Evolutionary conservation across 2,797 vertebrate genomes (phyloP).

Genomic region (Pteronotus mesoamericanus): DNA sequence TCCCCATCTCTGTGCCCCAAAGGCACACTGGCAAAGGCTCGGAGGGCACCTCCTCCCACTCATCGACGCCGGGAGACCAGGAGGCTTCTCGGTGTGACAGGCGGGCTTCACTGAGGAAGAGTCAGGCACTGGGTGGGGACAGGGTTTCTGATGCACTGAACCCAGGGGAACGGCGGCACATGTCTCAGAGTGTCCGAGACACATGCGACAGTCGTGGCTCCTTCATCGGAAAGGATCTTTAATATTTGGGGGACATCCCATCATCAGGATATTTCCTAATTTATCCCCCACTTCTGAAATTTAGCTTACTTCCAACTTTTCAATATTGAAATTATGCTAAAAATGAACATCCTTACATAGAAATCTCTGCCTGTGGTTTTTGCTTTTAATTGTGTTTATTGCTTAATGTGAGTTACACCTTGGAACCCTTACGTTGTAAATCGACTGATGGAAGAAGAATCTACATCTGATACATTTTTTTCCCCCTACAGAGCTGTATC

Average conservation of each 20-base stretch:
- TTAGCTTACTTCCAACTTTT: conserved; percentile 23
- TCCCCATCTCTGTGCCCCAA: background rate
- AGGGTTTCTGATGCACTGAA: background rate
- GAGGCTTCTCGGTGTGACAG: background rate
- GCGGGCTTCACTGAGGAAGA: background rate
- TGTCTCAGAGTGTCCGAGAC: background rate
- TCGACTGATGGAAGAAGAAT: background rate
- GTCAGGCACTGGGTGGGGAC: background rate
- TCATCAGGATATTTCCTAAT: background rate
- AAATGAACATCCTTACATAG: background rate
- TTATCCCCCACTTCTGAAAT: background rate
- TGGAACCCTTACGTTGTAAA: background rate
- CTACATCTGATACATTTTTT: background rate
- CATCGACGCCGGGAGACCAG: background rate
- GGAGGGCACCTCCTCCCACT: accelerated
- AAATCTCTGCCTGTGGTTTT: background rate
- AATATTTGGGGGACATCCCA: background rate
- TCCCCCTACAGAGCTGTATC: background rate
- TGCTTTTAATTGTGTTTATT: background rate
- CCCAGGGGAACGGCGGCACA: background rate
- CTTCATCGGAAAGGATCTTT: background rate
- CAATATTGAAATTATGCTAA: background rate
- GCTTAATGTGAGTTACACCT: background rate
- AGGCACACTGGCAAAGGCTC: background rate
- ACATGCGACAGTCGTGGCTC: background rate